Percentiles rank a stretch among this genome's conserved stretches.
Evolutionary conservation across 37 sponge, comb jelly and placozoan genomes (phyloP).

Genomic region (Spongilla lacustris): DNA sequence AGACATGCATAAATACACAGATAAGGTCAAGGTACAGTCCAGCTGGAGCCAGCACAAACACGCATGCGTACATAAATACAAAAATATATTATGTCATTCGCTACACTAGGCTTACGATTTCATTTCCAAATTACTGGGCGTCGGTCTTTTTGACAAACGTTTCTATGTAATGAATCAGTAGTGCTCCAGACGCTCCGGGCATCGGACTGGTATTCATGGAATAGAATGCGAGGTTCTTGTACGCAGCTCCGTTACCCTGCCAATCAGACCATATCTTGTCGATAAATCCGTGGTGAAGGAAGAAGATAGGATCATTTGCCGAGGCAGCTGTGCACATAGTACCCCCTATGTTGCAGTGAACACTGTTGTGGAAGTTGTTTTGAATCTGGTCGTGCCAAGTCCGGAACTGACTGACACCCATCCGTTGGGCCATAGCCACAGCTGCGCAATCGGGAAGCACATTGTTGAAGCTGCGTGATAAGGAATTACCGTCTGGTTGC

Average conservation of each 20-base stretch:
- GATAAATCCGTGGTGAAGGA: conserved; percentile 19
- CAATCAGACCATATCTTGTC: conserved; percentile 26
- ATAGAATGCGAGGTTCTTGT: background rate
- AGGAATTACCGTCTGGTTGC: conserved; percentile 7
- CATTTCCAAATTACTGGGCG: too few relatives aligned
- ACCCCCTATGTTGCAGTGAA: conserved; percentile 39
- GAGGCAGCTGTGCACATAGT: conserved; percentile 15
- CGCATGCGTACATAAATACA: too few relatives aligned
- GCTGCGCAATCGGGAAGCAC: conserved; percentile 27
- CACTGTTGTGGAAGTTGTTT: conserved; percentile 3
- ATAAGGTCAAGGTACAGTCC: too few relatives aligned
- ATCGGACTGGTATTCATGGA: conserved; percentile 13
- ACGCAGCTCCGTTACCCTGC: conserved; percentile 15
- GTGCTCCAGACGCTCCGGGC: background rate
- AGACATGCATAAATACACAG: too few relatives aligned
- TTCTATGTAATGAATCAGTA: too few relatives aligned
- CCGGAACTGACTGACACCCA: conserved; percentile 12
- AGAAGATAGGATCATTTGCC: conserved; percentile 25
- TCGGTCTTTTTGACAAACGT: too few relatives aligned
- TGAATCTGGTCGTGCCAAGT: conserved; percentile 19
- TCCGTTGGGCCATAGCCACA: conserved; percentile 7
- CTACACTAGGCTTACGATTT: too few relatives aligned
- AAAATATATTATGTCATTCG: too few relatives aligned
- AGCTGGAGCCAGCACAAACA: too few relatives aligned
- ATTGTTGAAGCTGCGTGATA: conserved; percentile 35